Conservation (phyloP, 2,888 invertebrate genomes). For the Chorisops tibialis region DNA sequence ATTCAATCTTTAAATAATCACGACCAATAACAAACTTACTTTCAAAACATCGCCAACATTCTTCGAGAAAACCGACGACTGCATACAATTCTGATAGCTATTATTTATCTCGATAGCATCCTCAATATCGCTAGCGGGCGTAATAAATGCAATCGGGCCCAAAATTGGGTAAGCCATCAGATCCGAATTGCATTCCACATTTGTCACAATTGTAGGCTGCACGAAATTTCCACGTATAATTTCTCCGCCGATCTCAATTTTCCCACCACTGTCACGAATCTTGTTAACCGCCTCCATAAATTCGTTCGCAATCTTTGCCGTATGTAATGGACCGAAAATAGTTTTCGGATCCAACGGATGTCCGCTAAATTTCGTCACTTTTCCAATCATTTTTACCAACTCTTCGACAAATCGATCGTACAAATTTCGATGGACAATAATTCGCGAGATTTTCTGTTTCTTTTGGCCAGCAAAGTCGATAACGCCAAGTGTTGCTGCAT, state of each 20-base stretch:
- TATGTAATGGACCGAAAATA: slow-evolving; percentile 8
- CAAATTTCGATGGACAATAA: not conserved
- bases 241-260: not conserved
- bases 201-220: slow-evolving; percentile 1
- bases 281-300: not conserved
- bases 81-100: not conserved
- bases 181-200: not conserved
- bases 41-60: slow-evolving; percentile 2
- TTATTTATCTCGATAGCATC: slow-evolving; percentile 9
- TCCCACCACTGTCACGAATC: not conserved
- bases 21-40: not conserved
- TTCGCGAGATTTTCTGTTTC: slow-evolving; percentile 15
- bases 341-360: slow-evolving; percentile 9
- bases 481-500: slow-evolving; percentile 6
- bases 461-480: slow-evolving; percentile 15
- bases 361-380: not conserved
- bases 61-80: slow-evolving; percentile 12
- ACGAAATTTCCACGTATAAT: not conserved
- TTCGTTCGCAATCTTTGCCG: not conserved
- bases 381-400: not conserved
- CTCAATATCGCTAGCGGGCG: slow-evolving; percentile 3
- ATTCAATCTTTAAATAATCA: not conserved
- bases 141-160: not conserved
- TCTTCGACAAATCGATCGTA: slow-evolving; percentile 10
- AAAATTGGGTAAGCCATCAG: not conserved